These are phyloP conservation scores for Bos taurus DNA, from an alignment of 2,113 vertebrate species.

Conservation along the genomic window DNA sequence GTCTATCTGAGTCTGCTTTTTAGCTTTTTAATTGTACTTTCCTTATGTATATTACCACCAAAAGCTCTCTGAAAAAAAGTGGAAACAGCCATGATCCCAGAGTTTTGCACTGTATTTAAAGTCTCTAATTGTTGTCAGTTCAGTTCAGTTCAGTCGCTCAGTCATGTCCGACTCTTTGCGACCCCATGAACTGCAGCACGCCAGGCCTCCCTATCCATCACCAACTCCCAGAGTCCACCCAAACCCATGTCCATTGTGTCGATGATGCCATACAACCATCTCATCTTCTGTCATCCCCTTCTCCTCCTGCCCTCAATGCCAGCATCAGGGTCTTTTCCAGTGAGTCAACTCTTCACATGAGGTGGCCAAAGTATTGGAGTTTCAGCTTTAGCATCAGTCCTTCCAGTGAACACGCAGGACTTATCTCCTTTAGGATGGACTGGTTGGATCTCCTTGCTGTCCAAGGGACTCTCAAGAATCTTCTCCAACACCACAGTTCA, in stretches of 20 bases:
- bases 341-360: neutral
- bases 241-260: neutral
- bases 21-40: neutral
- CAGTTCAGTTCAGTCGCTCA: neutral
- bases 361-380: neutral
- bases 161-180: fast-evolving
- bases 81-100: neutral
- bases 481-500: neutral
- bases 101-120: conserved; percentile 3
- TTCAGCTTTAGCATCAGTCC: neutral
- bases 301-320: neutral
- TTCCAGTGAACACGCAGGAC: neutral
- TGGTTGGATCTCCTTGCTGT: neutral
- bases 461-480: neutral
- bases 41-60: neutral
- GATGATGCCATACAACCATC: neutral
- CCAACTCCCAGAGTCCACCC: neutral
- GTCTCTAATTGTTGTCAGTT: neutral
- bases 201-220: neutral
- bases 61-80: conserved; percentile 15
- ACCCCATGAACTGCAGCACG: fast-evolving
- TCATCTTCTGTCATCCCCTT: neutral
- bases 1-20: neutral
- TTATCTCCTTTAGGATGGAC: neutral
- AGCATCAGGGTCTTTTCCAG: neutral